Percentiles rank a stretch among this genome's conserved stretches.
phyloP scores from a whole-genome alignment of 2,888 invertebrate species.

The Dendrolimus pini region DNA sequence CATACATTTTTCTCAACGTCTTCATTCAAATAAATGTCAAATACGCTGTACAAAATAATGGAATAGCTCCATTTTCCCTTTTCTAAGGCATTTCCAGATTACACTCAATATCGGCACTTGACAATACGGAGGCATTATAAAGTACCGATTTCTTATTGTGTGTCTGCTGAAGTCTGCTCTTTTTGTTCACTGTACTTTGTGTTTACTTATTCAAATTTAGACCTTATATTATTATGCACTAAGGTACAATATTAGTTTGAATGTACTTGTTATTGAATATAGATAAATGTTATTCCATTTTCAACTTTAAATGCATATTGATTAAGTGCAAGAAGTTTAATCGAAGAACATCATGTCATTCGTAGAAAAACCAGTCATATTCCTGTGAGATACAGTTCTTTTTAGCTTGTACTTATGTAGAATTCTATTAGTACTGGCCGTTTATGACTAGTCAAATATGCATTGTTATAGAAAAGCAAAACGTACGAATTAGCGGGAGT shows the following conservation, averaged over 20 bases:
- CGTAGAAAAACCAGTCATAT: no score
- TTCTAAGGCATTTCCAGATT: constrained; percentile 49
- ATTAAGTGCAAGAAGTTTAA: not conserved
- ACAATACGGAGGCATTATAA: constrained; percentile 22
- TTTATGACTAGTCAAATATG: constrained; percentile 64
- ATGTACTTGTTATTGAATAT: no score
- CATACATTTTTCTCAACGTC: not conserved
- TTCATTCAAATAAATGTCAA: constrained; percentile 13
- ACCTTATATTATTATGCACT: no score
- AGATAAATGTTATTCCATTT: not conserved
- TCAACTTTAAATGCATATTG: not conserved
- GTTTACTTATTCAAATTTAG: no score
- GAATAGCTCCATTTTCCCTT: constrained; percentile 34
- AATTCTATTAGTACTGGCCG: constrained; percentile 24
- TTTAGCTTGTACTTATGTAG: no score
- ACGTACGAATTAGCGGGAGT: not conserved
- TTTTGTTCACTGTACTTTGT: no score
- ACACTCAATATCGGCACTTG: constrained; percentile 15
- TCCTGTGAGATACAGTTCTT: no score
- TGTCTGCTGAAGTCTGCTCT: no score
- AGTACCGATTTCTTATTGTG: constrained; percentile 11
- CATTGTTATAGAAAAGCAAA: constrained; percentile 64
- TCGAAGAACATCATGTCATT: no score
- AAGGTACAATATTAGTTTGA: no score
- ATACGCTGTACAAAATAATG: constrained; percentile 16